A percentile compares a stretch with the other conserved stretches of the same genome.
Evolutionary conservation across 2,888 invertebrate genomes (phyloP).

Genomic region (Caradrina clavipalpis): DNA sequence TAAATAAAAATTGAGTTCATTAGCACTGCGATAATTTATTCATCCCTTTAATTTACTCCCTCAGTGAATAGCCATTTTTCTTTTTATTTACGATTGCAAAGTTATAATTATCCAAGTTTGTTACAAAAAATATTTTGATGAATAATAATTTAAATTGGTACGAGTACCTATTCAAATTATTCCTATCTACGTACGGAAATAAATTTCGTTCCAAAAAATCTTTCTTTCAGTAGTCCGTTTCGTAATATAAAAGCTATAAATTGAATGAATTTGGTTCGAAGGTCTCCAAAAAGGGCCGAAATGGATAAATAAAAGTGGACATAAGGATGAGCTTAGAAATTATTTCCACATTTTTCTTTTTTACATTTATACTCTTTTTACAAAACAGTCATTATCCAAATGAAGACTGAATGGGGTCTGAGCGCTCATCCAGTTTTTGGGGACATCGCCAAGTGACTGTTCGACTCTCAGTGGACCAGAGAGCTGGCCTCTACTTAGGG

Average conservation of each 20-base stretch:
- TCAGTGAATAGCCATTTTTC: constrained; percentile 13
- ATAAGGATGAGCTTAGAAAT: not conserved
- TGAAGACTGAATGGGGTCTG: no score
- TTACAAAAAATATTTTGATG: constrained; percentile 12
- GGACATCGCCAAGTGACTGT: no score
- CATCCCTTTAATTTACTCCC: constrained; percentile 19
- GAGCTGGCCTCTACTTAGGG: no score
- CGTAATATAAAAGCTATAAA: constrained; percentile 9
- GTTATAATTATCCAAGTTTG: constrained; percentile 10
- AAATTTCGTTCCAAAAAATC: not conserved
- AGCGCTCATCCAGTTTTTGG: no score
- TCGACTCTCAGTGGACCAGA: no score
- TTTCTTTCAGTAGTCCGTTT: constrained; percentile 3
- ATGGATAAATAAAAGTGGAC: not conserved
- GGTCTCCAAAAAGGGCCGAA: not conserved
- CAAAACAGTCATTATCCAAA: not conserved
- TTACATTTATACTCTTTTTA: no score
- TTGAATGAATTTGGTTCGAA: not conserved
- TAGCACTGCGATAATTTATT: constrained; percentile 30
- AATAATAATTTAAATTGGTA: not conserved
- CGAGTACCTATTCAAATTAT: not conserved
- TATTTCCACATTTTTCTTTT: no score
- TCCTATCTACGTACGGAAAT: no score
- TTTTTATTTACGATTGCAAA: constrained; percentile 9
- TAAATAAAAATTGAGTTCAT: constrained; percentile 26